Evolutionary conservation across 2,113 vertebrate species (phyloP), one percentile per base, ranked within the genome.

Genomic region (Lonchura striata): DNA sequence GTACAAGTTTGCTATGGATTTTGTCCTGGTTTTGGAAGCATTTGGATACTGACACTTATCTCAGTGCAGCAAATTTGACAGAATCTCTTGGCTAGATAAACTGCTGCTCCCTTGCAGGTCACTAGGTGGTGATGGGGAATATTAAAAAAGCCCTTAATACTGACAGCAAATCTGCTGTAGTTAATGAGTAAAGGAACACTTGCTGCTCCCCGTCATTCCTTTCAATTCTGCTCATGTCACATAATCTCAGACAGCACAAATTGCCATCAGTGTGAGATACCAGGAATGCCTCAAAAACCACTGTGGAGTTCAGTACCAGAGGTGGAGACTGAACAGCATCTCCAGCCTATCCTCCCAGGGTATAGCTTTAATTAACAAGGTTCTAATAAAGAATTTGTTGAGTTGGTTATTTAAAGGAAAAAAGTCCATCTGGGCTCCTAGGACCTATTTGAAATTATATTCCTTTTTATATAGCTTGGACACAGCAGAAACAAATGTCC

Each of bases 341-440:
- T 93, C 69, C 42, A 80, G 80, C 59, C 59, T 54, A n/a, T 59
- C 59, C 76, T 82, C 81, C 79, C 33, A 25, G 64, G 64, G 49
- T 78, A 70, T 6, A 60, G 56, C n/a, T 83, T 88, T 92, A 94
- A 92, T 97, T 95, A 96, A 80, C 52, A 85, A 82, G 66, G 64
- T 49, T 77, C 76, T 78, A 87, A 86, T 90, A 88, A 96, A 93
- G 75, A 93, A 90, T 92, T 80, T 90, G 37, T 92, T 42, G 52
- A 66, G 44, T 53, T 69, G 12, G 63, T 92, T 95, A 63, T 80
- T 77, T 94, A 86, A 90, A 92, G 57, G 31, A 52, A 90, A 59
- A 85, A 87, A 54, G 33, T 86, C 68, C 57, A 84, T 37, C 52
- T 9, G 6, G 71, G 71, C 82, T 90, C 56, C 90, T 88, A 93